Evolutionary conservation across 2,113 vertebrate genomes (phyloP), one percentile per base, ranked within the genome.

Genomic region (Glaucomys volans): DNA sequence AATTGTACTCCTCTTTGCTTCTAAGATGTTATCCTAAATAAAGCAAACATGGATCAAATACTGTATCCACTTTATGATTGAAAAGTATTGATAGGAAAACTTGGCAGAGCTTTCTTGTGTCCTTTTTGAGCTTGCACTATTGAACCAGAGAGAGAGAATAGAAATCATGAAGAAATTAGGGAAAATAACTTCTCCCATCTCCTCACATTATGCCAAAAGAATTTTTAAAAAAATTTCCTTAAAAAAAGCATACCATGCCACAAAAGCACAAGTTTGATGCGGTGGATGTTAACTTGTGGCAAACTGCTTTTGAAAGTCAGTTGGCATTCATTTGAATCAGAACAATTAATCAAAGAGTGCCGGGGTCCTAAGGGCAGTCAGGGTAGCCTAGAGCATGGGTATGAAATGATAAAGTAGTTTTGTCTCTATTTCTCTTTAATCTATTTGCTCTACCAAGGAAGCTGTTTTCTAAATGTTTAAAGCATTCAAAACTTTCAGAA

Each of bases 401-500:
- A 4, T 18, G n/a, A 67, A 84, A 37, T 52, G 35, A 80, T 26
- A 18, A 47, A n/a, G 95, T 57, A 42, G 8, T 44, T 83, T 40
- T 47, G 22, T 76, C 28, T 47, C 89, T 71, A 2, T 88, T 80
- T 20, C 62, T 77, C 30, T 35, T 86, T 50, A 44, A 10, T 76
- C 57, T 81, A 2, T 18, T 32, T 42, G 24, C 17, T 89, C 42
- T 52, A 42, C 4, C 3, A 40, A 80, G 40, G 37, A 93, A 71
- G 9, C 7, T n/a, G n/a, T 57, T 82, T 94, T 92, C 76, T 94
- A 52, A 30, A 83, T 87, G 11, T 47, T 76, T 76, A 76, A 75
- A 95, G 42, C 54, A 24, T 81, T 96, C 17, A 42, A 24, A 52
- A 54, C 42, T 42, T 88, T 54, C 4, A 69, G 89, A 96, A 91